Percentiles rank a stretch among this genome's conserved stretches.
Conservation (phyloP, 1,140 invertebrate genomes). For the Brachionus angularis region DNA sequence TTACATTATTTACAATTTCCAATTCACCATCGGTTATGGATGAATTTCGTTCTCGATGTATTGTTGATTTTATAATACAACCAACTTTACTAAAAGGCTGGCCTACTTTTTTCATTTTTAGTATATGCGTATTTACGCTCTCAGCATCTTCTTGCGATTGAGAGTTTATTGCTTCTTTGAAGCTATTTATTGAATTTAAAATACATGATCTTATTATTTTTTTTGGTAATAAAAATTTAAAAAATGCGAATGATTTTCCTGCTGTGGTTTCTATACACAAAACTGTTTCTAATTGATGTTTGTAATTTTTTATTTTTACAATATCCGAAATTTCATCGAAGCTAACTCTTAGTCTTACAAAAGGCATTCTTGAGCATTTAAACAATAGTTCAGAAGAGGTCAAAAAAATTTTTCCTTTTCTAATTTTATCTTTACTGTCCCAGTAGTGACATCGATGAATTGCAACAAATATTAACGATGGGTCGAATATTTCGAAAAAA, state of each 20-base stretch:
- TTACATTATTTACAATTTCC: neutral
- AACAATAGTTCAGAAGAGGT: neutral
- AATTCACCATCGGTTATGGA: neutral
- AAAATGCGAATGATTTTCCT: slow-evolving; percentile 10
- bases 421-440: neutral
- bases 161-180: neutral
- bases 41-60: too few relatives aligned
- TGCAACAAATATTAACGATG: neutral
- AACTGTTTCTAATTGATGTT: slow-evolving; percentile 19
- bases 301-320: slow-evolving; percentile 20
- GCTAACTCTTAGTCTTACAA: neutral
- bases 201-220: neutral
- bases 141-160: neutral
- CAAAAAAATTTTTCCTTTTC: slow-evolving; percentile 24
- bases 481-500: neutral
- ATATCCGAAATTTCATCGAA: neutral
- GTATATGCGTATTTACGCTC: neutral
- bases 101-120: neutral
- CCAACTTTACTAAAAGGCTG: slow-evolving; percentile 1
- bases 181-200: neutral
- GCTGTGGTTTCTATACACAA: neutral
- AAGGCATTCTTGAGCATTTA: slow-evolving; percentile 6
- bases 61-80: neutral
- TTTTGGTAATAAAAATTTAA: slow-evolving; percentile 7
- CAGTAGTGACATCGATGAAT: slow-evolving; percentile 19